Conservation (phyloP, 2,797 vertebrate species). For the Chloroceryle amazona region DNA sequence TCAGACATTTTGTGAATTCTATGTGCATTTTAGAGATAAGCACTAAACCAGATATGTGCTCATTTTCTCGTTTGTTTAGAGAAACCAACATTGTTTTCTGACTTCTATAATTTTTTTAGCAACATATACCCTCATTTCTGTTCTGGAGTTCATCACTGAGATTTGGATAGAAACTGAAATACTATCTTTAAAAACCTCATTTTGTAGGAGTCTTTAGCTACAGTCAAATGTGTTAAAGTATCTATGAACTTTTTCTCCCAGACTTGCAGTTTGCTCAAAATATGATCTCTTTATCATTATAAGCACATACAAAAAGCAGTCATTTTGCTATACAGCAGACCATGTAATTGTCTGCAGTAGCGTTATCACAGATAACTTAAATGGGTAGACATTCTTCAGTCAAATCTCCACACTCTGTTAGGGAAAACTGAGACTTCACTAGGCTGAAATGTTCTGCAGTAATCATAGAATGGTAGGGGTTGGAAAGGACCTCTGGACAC, state of each 20-base stretch:
- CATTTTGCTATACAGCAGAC: background rate
- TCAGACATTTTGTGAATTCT: background rate
- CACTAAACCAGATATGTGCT: fast-evolving
- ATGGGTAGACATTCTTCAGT: background rate
- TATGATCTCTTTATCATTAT: background rate
- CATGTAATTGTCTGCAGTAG: background rate
- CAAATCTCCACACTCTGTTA: background rate
- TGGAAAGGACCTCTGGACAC: too few species aligned
- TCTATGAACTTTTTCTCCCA: background rate
- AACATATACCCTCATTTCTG: background rate
- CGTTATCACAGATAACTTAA: background rate
- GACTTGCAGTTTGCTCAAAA: background rate
- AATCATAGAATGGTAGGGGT: too few species aligned
- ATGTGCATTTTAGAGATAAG: background rate
- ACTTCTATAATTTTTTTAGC: background rate
- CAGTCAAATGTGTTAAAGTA: background rate
- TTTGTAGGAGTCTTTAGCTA: background rate
- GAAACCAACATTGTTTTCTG: background rate
- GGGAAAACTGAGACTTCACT: background rate
- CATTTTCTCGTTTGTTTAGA: background rate
- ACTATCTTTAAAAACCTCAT: background rate
- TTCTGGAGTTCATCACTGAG: background rate
- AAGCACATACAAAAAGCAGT: background rate
- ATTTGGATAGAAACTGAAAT: background rate
- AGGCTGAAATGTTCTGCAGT: background rate